phyloP scores from a whole-genome alignment of 2,888 invertebrate genomes.

The Micoletzkya japonica region DNA sequence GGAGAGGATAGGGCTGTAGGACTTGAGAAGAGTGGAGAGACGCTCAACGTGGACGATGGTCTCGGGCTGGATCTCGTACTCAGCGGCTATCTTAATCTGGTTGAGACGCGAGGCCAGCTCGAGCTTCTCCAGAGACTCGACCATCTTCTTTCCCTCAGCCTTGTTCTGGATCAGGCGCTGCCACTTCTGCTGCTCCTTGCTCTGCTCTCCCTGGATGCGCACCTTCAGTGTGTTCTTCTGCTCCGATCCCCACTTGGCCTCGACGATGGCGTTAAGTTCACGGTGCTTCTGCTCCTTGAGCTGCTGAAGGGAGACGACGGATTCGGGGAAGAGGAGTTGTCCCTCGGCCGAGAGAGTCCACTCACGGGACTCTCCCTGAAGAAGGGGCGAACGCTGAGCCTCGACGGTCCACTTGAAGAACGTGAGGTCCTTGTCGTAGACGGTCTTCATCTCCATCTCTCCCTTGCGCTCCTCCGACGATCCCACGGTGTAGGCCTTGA shows the following conservation, averaged over 20 bases:
- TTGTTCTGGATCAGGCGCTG: slow-evolving; percentile 22
- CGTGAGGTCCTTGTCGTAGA: slow-evolving; percentile 37
- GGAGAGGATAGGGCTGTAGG: slow-evolving; percentile 43
- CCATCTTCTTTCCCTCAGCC: slow-evolving; percentile 35
- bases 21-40: slow-evolving; percentile 47
- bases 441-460: slow-evolving; percentile 29
- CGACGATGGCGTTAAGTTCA: slow-evolving; percentile 37
- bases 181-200: slow-evolving; percentile 22
- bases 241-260: slow-evolving; percentile 36
- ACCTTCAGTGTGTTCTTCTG: slow-evolving; percentile 39
- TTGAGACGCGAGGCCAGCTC: slow-evolving; percentile 28
- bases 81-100: slow-evolving; percentile 42
- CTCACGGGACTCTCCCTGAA: slow-evolving; percentile 24
- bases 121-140: no score
- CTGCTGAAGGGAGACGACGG: slow-evolving; percentile 34
- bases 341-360: slow-evolving; percentile 12
- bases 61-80: slow-evolving; percentile 43
- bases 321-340: slow-evolving; percentile 17
- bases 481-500: slow-evolving; percentile 22
- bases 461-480: slow-evolving; percentile 31
- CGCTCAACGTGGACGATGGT: slow-evolving; percentile 37
- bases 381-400: slow-evolving; percentile 22
- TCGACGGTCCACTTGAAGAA: slow-evolving; percentile 30
- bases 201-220: slow-evolving; percentile 34
- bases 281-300: slow-evolving; percentile 43